Evolutionary conservation across 2,888 invertebrate genomes (phyloP), one percentile per base, ranked within the genome.

Genomic region (Zygothrica quintamaculata): DNA sequence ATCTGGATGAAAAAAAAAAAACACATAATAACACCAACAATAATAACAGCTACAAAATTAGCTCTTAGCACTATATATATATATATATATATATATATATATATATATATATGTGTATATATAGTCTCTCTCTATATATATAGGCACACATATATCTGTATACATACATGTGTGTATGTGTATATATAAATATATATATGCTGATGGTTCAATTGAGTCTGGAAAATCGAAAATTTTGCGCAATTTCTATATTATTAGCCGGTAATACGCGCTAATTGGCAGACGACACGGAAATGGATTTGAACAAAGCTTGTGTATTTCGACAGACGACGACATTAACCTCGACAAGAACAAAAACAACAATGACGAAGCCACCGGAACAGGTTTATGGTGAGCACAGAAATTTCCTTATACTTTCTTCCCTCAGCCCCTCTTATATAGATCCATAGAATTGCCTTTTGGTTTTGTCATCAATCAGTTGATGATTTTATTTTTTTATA

Each of bases 231-330:
- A 75, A 62, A 65, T 51, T 66, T 50, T 64, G 57, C 60, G 70
- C 80, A 79, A 68, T 84, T 74, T 68, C 50, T 56, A 48, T 70
- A 53, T 43, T 79, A 84, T 80, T 84, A 55, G 55, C 43, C 61
- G 72, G 62, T 84, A 82, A 85, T 70, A 70, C 59, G 59, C 57
- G 74, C 77, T 80, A 80, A 86, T 80, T 80, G 86, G 61, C 77
- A 68, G 74, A 62, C 71, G 84, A 56, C 87, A 77, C 80, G 84
- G 80, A 80, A 82, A 85, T 85, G 79, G 74, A 86, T 79, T 62
- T 74, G 65, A 29, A 29, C 29, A 71, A 68, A 53, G 56, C 33
- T 44, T 43, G 43, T 50, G 55, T 65, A 25, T 86, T 79, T 66
- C 59, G 64, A 43, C 73, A 82, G 62, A 65, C 64, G 56, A 55